These are phyloP conservation scores for Macroramphosus scolopax DNA, from an alignment of 2,797 vertebrate genomes.

Conservation along the genomic window DNA sequence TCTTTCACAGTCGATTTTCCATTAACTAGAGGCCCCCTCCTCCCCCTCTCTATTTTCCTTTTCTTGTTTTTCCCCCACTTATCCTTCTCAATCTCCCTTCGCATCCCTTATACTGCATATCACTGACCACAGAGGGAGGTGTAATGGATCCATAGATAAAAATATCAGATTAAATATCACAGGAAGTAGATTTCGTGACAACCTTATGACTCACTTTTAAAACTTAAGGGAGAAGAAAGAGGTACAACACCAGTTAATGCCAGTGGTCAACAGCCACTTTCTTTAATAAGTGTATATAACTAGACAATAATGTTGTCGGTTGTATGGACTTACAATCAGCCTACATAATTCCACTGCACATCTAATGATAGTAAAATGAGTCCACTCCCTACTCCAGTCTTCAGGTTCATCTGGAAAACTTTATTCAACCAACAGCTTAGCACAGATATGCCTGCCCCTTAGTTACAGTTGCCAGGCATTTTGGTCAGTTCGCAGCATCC, in stretches of 20 bases:
- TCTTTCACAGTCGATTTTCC: conserved; percentile 50
- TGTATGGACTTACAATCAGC: no score
- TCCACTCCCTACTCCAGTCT: conserved; percentile 7
- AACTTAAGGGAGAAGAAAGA: not conserved
- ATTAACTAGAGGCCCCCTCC: conserved; percentile 41
- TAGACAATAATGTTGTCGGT: no score
- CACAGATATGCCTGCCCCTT: conserved; percentile 81
- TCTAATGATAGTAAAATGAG: conserved; percentile 6
- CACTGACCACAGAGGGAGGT: not conserved
- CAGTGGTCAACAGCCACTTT: conserved; percentile 1
- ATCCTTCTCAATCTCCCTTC: conserved; percentile 13
- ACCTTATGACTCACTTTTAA: not conserved
- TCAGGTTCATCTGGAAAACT: conserved; percentile 20
- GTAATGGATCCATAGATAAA: not conserved
- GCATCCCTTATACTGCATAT: conserved; percentile 10
- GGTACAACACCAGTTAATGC: no score
- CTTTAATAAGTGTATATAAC: no score
- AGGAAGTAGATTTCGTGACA: conserved; percentile 17
- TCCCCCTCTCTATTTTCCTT: not conserved
- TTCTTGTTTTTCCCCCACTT: conserved; percentile 12
- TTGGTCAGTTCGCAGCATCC: conserved; percentile 76
- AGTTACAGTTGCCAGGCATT: conserved; percentile 89
- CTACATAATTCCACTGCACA: conserved; percentile 24
- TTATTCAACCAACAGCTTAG: conserved; percentile 77
- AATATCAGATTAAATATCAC: conserved; percentile 7